phyloP scores from a whole-genome alignment of 2,113 vertebrate genomes.

The Nothoprocta pentlandii region DNA sequence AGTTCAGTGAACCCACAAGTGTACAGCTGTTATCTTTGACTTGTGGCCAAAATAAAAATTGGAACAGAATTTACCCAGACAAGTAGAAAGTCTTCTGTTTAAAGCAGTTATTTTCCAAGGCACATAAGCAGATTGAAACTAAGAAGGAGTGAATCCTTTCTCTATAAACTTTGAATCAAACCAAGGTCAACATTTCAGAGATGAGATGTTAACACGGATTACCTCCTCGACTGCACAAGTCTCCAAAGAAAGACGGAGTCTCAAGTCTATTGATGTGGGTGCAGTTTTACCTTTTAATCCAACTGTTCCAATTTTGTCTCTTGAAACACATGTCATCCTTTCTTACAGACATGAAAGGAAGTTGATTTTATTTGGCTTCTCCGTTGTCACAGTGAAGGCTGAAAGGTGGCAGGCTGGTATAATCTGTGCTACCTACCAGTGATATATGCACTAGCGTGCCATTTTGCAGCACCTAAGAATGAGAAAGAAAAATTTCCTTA shows the following conservation, averaged over 20 bases:
- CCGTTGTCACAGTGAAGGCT: not conserved
- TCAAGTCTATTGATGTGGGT: not conserved
- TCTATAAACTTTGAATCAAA: slow-evolving; percentile 70
- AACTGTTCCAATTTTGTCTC: slow-evolving; percentile 29
- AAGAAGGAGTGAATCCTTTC: slow-evolving; percentile 69
- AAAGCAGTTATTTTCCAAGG: slow-evolving; percentile 77
- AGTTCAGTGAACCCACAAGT: slow-evolving; percentile 92
- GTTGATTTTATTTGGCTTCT: slow-evolving; percentile 19
- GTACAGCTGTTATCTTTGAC: slow-evolving; percentile 95
- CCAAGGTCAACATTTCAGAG: slow-evolving; percentile 63
- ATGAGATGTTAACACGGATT: slow-evolving; percentile 72
- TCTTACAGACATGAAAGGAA: not conserved
- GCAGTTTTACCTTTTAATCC: slow-evolving; percentile 30
- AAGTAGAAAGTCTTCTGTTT: slow-evolving; percentile 82
- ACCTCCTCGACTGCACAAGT: slow-evolving; percentile 51
- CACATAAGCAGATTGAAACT: slow-evolving; percentile 79
- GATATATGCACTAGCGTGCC: not conserved
- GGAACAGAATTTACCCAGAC: slow-evolving; percentile 82
- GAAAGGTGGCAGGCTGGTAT: not conserved
- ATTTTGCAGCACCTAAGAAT: not conserved
- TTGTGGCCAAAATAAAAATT: slow-evolving; percentile 91
- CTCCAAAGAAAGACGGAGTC: slow-evolving; percentile 9
- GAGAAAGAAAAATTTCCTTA: not conserved
- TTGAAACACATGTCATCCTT: not conserved
- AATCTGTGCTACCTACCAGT: not conserved